Evolutionary conservation across 30 jellyfish, hydroid and myxozoan genomes (phyloP).

Genomic region (Mastigias papua): DNA sequence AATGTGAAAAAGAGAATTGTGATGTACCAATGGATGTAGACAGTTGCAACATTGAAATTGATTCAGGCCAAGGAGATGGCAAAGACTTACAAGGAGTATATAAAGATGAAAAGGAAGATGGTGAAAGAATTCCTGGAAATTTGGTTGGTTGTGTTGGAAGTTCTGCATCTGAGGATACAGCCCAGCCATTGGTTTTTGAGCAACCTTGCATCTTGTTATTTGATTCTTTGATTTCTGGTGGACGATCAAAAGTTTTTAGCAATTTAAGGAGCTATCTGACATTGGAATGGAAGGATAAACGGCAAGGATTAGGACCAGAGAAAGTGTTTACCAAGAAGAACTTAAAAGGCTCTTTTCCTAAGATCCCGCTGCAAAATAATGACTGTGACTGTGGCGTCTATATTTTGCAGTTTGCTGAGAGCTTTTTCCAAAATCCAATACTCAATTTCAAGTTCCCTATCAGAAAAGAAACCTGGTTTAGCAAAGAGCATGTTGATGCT

Average conservation of each 20-base stretch:
- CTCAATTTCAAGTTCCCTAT: conserved; percentile 72
- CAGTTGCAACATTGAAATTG: background rate
- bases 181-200: background rate
- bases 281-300: conserved; percentile 83
- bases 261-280: conserved; percentile 84
- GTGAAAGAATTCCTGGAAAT: background rate
- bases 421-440: conserved; percentile 80
- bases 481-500: conserved; percentile 59
- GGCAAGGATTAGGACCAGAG: conserved; percentile 39
- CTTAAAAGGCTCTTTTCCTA: conserved; percentile 89
- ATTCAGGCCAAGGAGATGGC: background rate
- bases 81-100: background rate
- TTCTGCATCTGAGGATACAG: background rate
- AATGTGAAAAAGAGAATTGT: background rate
- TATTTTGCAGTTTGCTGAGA: conserved; percentile 91
- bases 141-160: background rate
- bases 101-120: background rate
- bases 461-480: conserved; percentile 81
- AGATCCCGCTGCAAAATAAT: conserved; percentile 90
- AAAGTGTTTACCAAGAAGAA: conserved; percentile 76
- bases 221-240: conserved; percentile 91
- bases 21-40: conserved; percentile 20
- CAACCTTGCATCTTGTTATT: conserved; percentile 92
- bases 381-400: conserved; percentile 97
- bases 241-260: conserved; percentile 85